Percentiles rank a stretch among this genome's conserved stretches.
Evolutionary conservation across 2,888 invertebrate genomes (phyloP).

Genomic region (Cylloceria caligata): DNA sequence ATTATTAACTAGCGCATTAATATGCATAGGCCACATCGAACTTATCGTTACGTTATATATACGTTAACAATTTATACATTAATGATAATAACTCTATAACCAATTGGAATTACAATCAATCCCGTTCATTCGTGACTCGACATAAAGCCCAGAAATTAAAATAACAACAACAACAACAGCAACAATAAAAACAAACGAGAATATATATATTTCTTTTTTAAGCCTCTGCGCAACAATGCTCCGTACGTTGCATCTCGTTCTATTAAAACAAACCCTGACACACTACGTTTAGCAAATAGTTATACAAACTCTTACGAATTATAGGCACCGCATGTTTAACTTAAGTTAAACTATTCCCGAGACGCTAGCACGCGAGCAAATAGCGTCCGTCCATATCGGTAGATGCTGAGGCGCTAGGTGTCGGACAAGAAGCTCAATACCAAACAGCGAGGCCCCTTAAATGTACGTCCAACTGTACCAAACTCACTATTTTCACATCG

Average conservation of each 20-base stretch:
- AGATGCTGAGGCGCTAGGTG: constrained; percentile 18
- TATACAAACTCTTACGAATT: constrained; percentile 67
- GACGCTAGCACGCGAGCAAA: constrained; percentile 45
- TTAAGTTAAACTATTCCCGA: constrained; percentile 63
- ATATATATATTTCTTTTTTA: constrained; percentile 12
- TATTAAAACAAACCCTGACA: constrained; percentile 60
- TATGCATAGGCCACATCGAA: constrained; percentile 69
- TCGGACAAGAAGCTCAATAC: not conserved
- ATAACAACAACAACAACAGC: constrained; percentile 2
- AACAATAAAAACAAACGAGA: constrained; percentile 24
- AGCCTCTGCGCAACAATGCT: constrained; percentile 27
- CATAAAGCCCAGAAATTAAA: constrained; percentile 19
- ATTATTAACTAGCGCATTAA: constrained; percentile 56
- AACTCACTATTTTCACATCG: not conserved
- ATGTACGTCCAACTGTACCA: not conserved
- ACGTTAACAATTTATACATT: constrained; percentile 52
- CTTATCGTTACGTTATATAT: constrained; percentile 55
- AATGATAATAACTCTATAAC: constrained; percentile 39
- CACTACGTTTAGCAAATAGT: constrained; percentile 67
- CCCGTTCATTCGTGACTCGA: constrained; percentile 32
- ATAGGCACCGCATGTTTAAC: constrained; percentile 69
- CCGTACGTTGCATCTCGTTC: constrained; percentile 29
- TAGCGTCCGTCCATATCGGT: constrained; percentile 34
- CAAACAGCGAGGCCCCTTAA: not conserved
- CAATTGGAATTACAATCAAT: constrained; percentile 52